Base-by-base conservation (phyloP, 2,113 vertebrate genomes). In the Phylloscopus trochiloides region DNA sequence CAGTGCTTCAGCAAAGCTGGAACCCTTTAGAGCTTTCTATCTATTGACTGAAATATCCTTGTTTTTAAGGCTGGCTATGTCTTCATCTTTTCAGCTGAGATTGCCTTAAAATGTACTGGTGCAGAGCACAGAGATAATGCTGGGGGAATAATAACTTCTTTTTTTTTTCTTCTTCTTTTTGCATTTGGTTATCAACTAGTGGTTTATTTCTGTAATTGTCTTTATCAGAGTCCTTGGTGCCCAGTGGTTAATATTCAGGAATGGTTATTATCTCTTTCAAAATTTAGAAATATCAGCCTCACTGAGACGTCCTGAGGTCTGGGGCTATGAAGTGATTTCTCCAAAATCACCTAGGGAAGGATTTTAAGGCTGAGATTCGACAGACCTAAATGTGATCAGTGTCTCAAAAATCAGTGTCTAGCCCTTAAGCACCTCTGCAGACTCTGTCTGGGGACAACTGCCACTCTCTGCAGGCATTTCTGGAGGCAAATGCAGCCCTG, bases 11-110 rank as follows among this genome's bases (percentile, higher is more conserved):
- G 94, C 91, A 94, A 91, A 93, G 76, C 95, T 88, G 65, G 80
- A 96, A 91, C 78, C 48, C 83, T 94, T 94, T 75, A 61, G 94
- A 96, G 88, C 89, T 95, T 94, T 96, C 92, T 88, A 82, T 92
- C 91, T 97, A 66, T 80, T 95, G 92, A 94, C 94, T 71, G 82
- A 95, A 93, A 94, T 90, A 95, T 83, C 82, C 92, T 90, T 96
- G 88, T 97, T 97, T 97, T 65, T 93, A 86, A 82, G 88, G 92
- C 55, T 58, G 90, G 83, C 90, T 83, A 77, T 50, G 71, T 95
- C 85, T 96, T 96, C 94, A 95, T 96, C 85, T 96, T 95, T 95
- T 86, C 85, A 63, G 93, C 77, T 77, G 71, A 94, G 71, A 96
- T 94, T 96, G 93, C 88, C 63, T 96, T 90, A 96, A 96, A 96